phyloP scores from a whole-genome alignment of 2,888 invertebrate genomes.

The Drosophila paramelanica region DNA sequence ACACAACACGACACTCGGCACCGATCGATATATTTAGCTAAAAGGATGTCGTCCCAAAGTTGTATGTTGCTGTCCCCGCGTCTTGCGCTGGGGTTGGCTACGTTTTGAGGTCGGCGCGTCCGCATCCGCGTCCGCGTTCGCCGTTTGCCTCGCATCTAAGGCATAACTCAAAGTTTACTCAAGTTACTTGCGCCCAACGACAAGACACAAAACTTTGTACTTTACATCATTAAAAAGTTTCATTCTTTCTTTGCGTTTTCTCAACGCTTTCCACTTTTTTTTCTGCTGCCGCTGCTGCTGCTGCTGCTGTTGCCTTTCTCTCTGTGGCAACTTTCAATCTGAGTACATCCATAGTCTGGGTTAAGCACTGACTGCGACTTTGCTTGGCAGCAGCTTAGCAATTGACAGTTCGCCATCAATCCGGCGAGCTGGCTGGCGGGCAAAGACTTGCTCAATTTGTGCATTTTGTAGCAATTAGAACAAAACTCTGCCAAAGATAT shows the following conservation, averaged over 20 bases:
- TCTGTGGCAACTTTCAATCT: conserved; percentile 53
- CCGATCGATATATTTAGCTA: conserved; percentile 71
- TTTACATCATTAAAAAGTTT: conserved; percentile 84
- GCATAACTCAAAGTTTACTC: conserved; percentile 80
- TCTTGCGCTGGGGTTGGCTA: conserved; percentile 5
- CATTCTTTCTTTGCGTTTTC: conserved; percentile 64
- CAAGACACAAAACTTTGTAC: conserved; percentile 83
- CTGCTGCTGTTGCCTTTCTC: conserved; percentile 17
- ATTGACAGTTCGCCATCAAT: conserved; percentile 76
- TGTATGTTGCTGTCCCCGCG: conserved; percentile 5
- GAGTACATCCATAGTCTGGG: conserved; percentile 66
- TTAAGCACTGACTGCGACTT: conserved; percentile 63
- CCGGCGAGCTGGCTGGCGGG: conserved; percentile 22
- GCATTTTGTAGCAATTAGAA: conserved; percentile 61
- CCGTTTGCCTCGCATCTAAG: conserved; percentile 52
- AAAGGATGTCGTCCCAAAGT: conserved; percentile 66
- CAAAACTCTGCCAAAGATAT: conserved; percentile 35
- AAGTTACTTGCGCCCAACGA: conserved; percentile 73
- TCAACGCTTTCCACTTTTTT: conserved; percentile 28
- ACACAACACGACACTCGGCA: conserved; percentile 13
- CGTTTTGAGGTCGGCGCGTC: conserved; percentile 69
- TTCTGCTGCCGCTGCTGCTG: conserved; percentile 15
- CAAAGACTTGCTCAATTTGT: conserved; percentile 63
- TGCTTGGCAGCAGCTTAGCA: conserved; percentile 57
- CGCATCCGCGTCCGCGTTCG: conserved; percentile 31